A percentile compares a stretch with the other conserved stretches of the same genome.
Conservation (phyloP, 2,888 invertebrate genomes). For the Drosophila buzzatii region DNA sequence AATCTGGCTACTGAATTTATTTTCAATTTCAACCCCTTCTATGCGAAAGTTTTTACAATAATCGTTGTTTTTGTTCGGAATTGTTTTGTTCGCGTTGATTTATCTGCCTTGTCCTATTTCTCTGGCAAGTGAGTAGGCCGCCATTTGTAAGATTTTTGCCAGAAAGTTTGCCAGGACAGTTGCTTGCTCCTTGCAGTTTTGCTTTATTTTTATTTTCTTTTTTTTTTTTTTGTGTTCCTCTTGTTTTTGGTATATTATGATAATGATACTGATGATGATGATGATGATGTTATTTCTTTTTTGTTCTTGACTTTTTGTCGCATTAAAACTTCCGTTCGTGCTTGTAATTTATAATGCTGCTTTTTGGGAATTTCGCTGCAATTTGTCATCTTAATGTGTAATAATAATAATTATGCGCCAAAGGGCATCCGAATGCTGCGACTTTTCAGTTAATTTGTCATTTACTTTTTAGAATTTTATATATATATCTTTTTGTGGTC, state of each 20-base stretch:
- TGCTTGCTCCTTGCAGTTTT: slow-evolving; percentile 62
- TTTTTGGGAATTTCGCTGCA: slow-evolving; percentile 66
- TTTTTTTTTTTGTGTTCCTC: slow-evolving; percentile 13
- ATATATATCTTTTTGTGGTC: not conserved
- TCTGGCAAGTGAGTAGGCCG: slow-evolving; percentile 62
- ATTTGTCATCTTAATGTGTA: slow-evolving; percentile 77
- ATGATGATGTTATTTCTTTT: slow-evolving; percentile 28
- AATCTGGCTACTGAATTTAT: slow-evolving; percentile 60
- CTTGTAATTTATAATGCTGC: slow-evolving; percentile 77
- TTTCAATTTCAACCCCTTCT: slow-evolving; percentile 68
- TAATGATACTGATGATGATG: slow-evolving; percentile 27
- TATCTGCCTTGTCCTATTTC: slow-evolving; percentile 71
- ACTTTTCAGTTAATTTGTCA: slow-evolving; percentile 43
- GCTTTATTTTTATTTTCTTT: slow-evolving; percentile 37
- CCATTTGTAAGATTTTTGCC: slow-evolving; percentile 78
- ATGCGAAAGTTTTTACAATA: slow-evolving; percentile 57
- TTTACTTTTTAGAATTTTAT: slow-evolving; percentile 25
- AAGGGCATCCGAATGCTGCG: slow-evolving; percentile 56
- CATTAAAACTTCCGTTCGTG: slow-evolving; percentile 78
- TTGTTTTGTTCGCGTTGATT: slow-evolving; percentile 71
- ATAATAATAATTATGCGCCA: slow-evolving; percentile 75
- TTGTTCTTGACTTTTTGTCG: slow-evolving; percentile 75
- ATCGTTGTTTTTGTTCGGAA: slow-evolving; percentile 54
- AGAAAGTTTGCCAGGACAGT: slow-evolving; percentile 69
- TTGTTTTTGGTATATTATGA: slow-evolving; percentile 33